Evolutionary conservation across 2,888 invertebrate genomes (phyloP), one percentile per base, ranked within the genome.

Genomic region (Onchidella celtica): DNA sequence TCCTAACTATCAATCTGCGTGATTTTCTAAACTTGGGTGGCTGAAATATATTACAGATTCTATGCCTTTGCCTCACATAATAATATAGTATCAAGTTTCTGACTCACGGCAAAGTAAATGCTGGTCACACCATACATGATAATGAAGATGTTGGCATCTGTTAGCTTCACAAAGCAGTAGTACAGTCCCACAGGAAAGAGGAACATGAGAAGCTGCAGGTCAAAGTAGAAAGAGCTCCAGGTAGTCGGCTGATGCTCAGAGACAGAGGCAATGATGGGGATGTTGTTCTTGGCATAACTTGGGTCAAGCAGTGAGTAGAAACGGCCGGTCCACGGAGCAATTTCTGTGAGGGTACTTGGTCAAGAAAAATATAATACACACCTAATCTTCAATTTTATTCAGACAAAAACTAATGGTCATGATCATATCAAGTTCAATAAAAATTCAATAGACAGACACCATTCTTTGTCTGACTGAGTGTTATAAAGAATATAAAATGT

Each of bases 181-280:
- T 99, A 99, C 78, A 99, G 95, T 2, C 99, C 99, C 65, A 97
- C 98, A 55, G 97, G 83, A 94, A 99, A 99, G 86, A 99, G 95
- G 93, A 99, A 98, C 84, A 98, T 98, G 73, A 99, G 95, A 86
- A 99, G 96, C 94, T 99, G 97, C 77, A 99, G 95, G 95, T 99
- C 99, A 94, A 99, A 99, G 94, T 98, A 99, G 94, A 99, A 99
- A 0, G 98, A 98, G 73, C 97, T 97, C 99, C 99, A 99, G 0
- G 98, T 97, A 1, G 99, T 99, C 0, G 99, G 99, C 94, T 99
- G 99, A 95, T 99, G 99, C 94, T 99, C 99, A 1, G 98, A 99
- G 3, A 98, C 97, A 9, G 97, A 97, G 14, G 98, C 99, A 92
- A 99, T 99, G 88, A 99, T 99, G 75, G 99, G 99, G 94, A 99